phyloP scores from a whole-genome alignment of 2,888 invertebrate species.

The Maniola hyperantus region DNA sequence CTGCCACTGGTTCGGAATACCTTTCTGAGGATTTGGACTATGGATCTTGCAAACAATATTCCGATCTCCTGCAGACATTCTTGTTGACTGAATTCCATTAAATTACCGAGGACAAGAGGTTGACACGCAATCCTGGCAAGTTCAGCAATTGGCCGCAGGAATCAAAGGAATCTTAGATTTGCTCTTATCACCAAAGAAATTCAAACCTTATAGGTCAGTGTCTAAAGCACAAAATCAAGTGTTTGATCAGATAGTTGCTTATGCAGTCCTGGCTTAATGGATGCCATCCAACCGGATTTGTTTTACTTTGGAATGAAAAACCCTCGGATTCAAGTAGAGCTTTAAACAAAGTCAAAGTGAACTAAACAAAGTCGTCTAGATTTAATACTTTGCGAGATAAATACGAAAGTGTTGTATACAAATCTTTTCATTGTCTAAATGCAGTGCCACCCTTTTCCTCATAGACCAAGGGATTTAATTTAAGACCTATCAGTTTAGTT shows the following conservation, averaged over 20 bases:
- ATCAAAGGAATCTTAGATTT: conserved; percentile 26
- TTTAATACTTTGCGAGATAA: neutral
- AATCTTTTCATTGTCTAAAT: too few species aligned
- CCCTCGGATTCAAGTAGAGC: neutral
- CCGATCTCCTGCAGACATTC: conserved; percentile 17
- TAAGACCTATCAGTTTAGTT: too few species aligned
- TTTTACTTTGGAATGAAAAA: conserved; percentile 9
- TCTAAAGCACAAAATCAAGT: neutral
- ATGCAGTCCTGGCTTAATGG: conserved; percentile 11
- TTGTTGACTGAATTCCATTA: conserved; percentile 19
- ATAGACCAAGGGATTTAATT: too few species aligned
- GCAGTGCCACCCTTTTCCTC: too few species aligned
- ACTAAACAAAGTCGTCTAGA: neutral
- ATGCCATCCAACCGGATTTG: conserved; percentile 4
- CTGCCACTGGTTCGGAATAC: too few species aligned
- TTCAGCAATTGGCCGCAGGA: conserved; percentile 22
- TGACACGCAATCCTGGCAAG: conserved; percentile 14
- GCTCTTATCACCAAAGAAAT: neutral
- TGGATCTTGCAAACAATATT: conserved; percentile 10
- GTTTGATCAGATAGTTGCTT: neutral
- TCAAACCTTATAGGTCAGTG: neutral
- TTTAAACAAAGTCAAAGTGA: neutral
- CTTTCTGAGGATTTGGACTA: neutral
- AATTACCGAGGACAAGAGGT: conserved; percentile 5
- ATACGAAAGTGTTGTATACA: neutral